Evolutionary conservation across 2,888 invertebrate genomes (phyloP), one percentile per base, ranked within the genome.

Genomic region (Odontothrips loti): DNA sequence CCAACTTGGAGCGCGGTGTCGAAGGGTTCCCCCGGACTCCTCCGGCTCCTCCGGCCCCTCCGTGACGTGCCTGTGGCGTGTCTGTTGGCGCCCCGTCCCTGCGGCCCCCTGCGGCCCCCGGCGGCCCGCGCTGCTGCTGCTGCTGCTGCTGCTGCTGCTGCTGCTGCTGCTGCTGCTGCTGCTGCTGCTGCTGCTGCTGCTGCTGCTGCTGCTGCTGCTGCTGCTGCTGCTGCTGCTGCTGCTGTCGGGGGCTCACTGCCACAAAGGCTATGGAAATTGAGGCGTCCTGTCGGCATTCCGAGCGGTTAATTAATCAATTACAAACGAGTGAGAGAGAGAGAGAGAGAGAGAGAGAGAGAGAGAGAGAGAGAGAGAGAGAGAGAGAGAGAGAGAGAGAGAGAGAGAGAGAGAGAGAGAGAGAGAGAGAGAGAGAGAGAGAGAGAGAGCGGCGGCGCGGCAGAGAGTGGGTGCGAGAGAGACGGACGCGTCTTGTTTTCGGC

Each of bases 231-330:
- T 43, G 3, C 34, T 43, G 3, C 34, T 6, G 34, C 34, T 43
- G 34, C 34, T 43, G 34, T 43, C 34, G 34, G 34, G 58, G 58
- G 58, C 58, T 43, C 58, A 6, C 58, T 17, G 58, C 58, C 12
- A 75, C 68, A 75, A 75, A 75, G 27, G 68, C 68, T 75, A 75
- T 75, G 68, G 68, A 75, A 75, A 75, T 75, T 75, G 68, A 75
- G 68, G 68, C 68, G 68, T 75, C 68, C 68, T 75, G 68, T 75
- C 68, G 68, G 27, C 68, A 75, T 75, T 75, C 27, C 68, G 27
- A 27, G 12, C 68, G 27, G 27, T 75, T 75, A 75, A 75, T 75
- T 75, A 75, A 75, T 75, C 68, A 75, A 75, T 75, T 75, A 75
- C 23, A 27, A 23, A 43, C 34, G 34, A 43, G 34, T 43, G 34